Base-by-base conservation (phyloP, 2,797 vertebrate genomes). In the Acipenser ruthenus region DNA sequence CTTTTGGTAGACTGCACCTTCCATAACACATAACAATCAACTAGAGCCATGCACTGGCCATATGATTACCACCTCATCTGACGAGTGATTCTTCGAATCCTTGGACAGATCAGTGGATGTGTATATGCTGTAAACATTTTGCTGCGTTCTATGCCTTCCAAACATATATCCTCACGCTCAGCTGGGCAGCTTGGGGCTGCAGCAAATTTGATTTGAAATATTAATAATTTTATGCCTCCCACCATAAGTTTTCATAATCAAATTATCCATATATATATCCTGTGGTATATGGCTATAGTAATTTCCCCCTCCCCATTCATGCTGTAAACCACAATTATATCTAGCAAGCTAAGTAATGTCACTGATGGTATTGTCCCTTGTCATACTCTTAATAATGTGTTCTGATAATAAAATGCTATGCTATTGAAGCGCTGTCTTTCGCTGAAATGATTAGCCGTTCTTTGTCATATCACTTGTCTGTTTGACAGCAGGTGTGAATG, bases 371-470 rank as follows among this genome's bases (percentile, higher is more conserved):
- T 83, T 85, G 86, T 90, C 86, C 90, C 87, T 84, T 89, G 87
- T 90, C 89, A 88, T 90, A 80, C 80, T 89, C 81, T 83, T 88
- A 88, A 86, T 90, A 88, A 90, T 81, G 80, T 85, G 87, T 89
- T 88, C 86, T 82, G 85, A 90, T 90, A 87, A 89, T 86, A 89
- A 88, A 90, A 88, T 89, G 91, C 92, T 89, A 84, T 86, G 82
- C 85, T 85, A 85, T 82, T 81, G 82, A 85, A 88, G 82, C 61
- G 79, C 86, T 81, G 83, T 89, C 89, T 88, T 76, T 77, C 23
- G 4, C 23, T 37, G 23, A 37, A 37, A 4, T 37, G 23, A 37
- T 4, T 37, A 37, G 23, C 23, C 49, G 77, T 77, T 81, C 82
- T 86, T 88, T 81, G 71, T 89, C 84, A 73, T 83, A 87, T 88